Percentiles rank a stretch among this genome's conserved stretches.
These are phyloP conservation scores for Pseudomugil tenellus DNA, from an alignment of 2,797 vertebrate species.

Conservation along the genomic window DNA sequence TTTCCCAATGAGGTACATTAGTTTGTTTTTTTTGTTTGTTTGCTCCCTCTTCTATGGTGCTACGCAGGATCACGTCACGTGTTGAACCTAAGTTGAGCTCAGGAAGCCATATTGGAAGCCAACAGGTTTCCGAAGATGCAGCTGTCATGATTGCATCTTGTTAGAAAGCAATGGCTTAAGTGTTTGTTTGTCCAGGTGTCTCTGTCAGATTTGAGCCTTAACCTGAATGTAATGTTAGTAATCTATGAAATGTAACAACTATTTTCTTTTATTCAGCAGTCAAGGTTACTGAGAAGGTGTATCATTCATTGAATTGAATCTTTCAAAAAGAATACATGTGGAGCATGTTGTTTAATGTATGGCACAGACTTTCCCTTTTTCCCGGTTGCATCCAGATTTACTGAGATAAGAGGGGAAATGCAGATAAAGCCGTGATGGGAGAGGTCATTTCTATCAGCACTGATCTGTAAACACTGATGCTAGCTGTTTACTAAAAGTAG, in stretches of 20 bases:
- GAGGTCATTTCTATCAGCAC: not conserved
- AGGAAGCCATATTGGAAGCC: slow-evolving; percentile 39
- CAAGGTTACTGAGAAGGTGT: not conserved
- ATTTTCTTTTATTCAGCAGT: not conserved
- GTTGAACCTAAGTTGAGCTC: slow-evolving; percentile 44
- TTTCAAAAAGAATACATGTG: not conserved
- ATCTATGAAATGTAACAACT: not conserved
- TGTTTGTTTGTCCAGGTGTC: not conserved
- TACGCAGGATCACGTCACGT: slow-evolving; percentile 37
- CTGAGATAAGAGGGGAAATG: not conserved
- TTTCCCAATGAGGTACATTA: slow-evolving; percentile 36
- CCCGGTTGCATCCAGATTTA: too few species aligned
- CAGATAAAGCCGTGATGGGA: not conserved
- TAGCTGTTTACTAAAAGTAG: not conserved
- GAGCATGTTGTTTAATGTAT: not conserved
- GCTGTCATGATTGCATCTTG: slow-evolving; percentile 2
- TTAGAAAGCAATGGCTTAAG: not conserved
- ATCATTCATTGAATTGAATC: not conserved
- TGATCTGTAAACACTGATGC: not conserved
- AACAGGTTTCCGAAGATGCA: slow-evolving; percentile 15
- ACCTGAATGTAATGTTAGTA: not conserved
- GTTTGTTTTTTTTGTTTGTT: slow-evolving; percentile 45
- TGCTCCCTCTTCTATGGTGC: slow-evolving; percentile 55
- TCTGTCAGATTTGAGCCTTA: not conserved
- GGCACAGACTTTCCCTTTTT: not conserved